Conservation (phyloP, 2,113 vertebrate genomes). For the Lepus americanus region DNA sequence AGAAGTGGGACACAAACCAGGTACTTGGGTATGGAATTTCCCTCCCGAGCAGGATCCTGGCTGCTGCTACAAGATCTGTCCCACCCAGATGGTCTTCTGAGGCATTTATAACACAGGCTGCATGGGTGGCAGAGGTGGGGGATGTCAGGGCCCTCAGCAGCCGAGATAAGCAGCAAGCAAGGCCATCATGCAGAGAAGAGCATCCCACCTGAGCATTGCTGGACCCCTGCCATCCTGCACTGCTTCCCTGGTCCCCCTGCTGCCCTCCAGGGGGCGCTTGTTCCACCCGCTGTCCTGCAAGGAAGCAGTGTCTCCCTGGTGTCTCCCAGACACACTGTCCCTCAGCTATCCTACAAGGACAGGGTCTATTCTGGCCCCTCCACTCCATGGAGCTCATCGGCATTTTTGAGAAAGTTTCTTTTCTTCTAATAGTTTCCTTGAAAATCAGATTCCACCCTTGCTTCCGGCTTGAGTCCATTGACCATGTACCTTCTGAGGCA, state of each 20-base stretch:
- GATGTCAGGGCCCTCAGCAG: too few relatives aligned
- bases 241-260: not conserved
- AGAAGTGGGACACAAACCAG: too few relatives aligned
- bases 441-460: too few relatives aligned
- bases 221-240: not conserved
- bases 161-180: fast-evolving
- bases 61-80: too few relatives aligned
- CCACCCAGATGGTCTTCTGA: not conserved
- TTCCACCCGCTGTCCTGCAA: not conserved
- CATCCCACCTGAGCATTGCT: fast-evolving
- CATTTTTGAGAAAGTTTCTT: not conserved
- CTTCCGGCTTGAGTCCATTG: not conserved
- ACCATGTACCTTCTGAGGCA: not conserved
- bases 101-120: not conserved
- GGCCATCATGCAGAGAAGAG: not conserved
- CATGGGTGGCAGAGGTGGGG: too few relatives aligned
- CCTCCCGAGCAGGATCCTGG: too few relatives aligned
- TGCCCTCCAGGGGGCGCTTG: too few relatives aligned
- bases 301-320: not conserved
- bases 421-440: not conserved
- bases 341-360: too few relatives aligned
- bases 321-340: not conserved
- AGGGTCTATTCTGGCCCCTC: too few relatives aligned
- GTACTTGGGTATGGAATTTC: too few relatives aligned
- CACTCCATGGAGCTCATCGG: not conserved